Conservation (phyloP, 2,797 vertebrate genomes). For the Pangasius djambal region DNA sequence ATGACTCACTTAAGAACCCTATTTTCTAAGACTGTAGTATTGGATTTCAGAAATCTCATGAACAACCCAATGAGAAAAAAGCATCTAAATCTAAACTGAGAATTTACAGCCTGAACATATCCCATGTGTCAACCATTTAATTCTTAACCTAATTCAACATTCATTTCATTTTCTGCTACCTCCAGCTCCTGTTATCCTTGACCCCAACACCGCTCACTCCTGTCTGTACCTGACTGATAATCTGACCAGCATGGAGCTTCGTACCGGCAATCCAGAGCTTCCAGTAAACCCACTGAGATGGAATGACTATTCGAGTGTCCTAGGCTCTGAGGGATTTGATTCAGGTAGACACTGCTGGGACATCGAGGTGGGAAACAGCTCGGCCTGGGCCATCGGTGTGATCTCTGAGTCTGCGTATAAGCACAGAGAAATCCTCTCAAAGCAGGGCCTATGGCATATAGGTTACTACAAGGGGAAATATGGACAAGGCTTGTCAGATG, state of each 20-base stretch:
- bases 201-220: slow-evolving; percentile 62
- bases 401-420: slow-evolving; percentile 51
- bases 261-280: neutral
- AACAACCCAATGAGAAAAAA: neutral
- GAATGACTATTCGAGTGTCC: slow-evolving; percentile 58
- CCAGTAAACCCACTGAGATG: neutral
- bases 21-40: neutral
- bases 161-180: neutral
- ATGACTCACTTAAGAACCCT: neutral
- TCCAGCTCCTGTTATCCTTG: slow-evolving; percentile 55
- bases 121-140: neutral
- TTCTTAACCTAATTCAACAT: neutral
- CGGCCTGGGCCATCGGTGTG: slow-evolving; percentile 68
- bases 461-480: slow-evolving; percentile 49
- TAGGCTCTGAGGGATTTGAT: slow-evolving; percentile 56
- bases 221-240: slow-evolving; percentile 61
- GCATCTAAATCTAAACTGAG: neutral
- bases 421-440: slow-evolving; percentile 18
- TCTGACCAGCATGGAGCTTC: slow-evolving; percentile 49
- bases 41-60: neutral
- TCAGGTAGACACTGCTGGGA: slow-evolving; percentile 68
- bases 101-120: neutral
- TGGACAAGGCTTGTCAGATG: slow-evolving; percentile 39
- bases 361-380: slow-evolving; percentile 61
- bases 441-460: slow-evolving; percentile 43